Conservation (phyloP, 2,797 vertebrate genomes). For the Poecile montanus region DNA sequence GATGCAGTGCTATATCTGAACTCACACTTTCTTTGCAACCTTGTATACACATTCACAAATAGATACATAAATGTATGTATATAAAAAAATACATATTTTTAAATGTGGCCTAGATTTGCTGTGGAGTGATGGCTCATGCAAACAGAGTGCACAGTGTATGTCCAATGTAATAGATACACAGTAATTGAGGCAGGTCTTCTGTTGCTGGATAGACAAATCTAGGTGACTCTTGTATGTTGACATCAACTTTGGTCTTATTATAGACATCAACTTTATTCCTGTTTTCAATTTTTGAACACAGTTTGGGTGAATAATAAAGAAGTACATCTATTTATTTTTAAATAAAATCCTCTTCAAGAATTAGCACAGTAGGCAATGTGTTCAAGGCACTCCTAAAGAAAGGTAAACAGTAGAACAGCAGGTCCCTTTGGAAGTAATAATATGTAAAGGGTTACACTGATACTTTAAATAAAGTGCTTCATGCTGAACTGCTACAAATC, state of each 20-base stretch:
- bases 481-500: not conserved
- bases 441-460: not conserved
- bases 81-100: not conserved
- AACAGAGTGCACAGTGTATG: not conserved
- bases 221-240: not conserved
- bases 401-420: not conserved
- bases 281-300: not conserved
- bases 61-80: not conserved
- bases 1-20: not conserved
- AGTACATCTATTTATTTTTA: not conserved
- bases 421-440: not conserved
- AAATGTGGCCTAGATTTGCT: not conserved
- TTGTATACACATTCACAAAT: not conserved
- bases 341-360: not conserved
- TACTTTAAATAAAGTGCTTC: not conserved
- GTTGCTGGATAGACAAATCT: not conserved
- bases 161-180: not conserved
- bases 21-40: not conserved
- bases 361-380: not conserved
- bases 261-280: not conserved
- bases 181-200: not conserved
- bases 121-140: not conserved
- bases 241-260: not conserved
- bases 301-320: not conserved
- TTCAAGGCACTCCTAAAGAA: not conserved